Conservation (phyloP, 2,797 vertebrate genomes). For the Clarias pachynema region DNA sequence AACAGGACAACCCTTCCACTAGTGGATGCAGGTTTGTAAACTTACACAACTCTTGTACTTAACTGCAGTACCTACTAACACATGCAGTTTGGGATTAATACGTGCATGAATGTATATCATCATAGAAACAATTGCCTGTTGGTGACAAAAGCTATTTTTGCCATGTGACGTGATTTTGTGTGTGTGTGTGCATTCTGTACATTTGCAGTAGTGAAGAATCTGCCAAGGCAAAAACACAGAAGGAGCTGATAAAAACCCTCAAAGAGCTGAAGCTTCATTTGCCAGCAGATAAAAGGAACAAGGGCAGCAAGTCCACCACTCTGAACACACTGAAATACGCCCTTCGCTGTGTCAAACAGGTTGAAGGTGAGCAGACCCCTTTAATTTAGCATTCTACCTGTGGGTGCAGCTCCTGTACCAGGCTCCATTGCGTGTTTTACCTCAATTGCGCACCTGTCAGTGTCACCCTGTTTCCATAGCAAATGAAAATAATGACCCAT, state of each 20-base stretch:
- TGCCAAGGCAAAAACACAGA: slow-evolving; percentile 89
- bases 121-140: background rate
- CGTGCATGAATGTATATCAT: background rate
- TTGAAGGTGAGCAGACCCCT: slow-evolving; percentile 84
- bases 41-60: background rate
- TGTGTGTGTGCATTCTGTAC: slow-evolving; percentile 55
- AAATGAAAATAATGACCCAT: no score
- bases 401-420: no score
- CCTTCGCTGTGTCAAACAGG: slow-evolving; percentile 91
- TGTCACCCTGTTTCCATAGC: no score
- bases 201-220: slow-evolving; percentile 86
- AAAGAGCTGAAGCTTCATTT: slow-evolving; percentile 89
- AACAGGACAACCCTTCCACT: slow-evolving; percentile 86
- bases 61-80: background rate
- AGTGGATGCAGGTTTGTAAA: slow-evolving; percentile 87
- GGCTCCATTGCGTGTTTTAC: no score
- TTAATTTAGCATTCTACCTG: no score
- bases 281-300: slow-evolving; percentile 84
- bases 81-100: background rate
- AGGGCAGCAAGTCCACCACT: slow-evolving; percentile 85
- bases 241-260: slow-evolving; percentile 87
- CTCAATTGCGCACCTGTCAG: no score
- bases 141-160: background rate
- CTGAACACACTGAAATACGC: slow-evolving; percentile 88
- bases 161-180: background rate